Conservation (phyloP, 2,797 vertebrate genomes). For the Phrynocephalus guinanensis region DNA sequence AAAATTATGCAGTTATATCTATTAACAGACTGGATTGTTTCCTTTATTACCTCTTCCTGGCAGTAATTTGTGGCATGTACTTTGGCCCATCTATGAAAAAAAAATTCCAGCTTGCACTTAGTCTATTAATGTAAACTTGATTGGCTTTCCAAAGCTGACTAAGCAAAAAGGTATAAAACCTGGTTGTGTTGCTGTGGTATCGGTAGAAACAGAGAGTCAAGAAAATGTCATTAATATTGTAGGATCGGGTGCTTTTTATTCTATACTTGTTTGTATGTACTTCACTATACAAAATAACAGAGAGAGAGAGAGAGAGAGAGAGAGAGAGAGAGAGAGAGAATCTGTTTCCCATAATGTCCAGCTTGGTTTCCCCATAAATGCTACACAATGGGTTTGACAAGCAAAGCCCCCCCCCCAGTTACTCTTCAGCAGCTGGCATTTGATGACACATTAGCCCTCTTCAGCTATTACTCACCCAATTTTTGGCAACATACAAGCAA, state of each 20-base stretch:
- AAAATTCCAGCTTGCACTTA: neutral
- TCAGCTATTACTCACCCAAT: too few species aligned
- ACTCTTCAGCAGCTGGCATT: neutral
- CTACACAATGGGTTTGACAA: neutral
- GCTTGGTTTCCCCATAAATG: neutral
- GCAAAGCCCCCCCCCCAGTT: neutral
- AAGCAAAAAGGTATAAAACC: neutral
- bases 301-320: neutral
- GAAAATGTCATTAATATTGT: neutral
- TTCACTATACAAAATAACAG: neutral
- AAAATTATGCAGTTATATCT: neutral
- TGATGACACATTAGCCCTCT: neutral
- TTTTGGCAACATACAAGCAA: too few species aligned
- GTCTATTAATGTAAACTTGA: neutral
- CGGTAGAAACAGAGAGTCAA: neutral
- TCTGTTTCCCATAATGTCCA: neutral
- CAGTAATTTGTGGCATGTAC: neutral
- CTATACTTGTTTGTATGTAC: neutral
- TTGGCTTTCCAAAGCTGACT: neutral
- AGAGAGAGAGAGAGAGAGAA: neutral
- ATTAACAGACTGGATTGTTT: neutral
- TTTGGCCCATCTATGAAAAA: neutral
- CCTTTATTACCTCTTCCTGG: neutral
- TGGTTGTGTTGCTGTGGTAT: neutral
- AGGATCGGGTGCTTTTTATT: neutral